These are phyloP conservation scores for Miniopterus natalensis DNA, from an alignment of 2,113 vertebrate genomes.

Conservation along the genomic window DNA sequence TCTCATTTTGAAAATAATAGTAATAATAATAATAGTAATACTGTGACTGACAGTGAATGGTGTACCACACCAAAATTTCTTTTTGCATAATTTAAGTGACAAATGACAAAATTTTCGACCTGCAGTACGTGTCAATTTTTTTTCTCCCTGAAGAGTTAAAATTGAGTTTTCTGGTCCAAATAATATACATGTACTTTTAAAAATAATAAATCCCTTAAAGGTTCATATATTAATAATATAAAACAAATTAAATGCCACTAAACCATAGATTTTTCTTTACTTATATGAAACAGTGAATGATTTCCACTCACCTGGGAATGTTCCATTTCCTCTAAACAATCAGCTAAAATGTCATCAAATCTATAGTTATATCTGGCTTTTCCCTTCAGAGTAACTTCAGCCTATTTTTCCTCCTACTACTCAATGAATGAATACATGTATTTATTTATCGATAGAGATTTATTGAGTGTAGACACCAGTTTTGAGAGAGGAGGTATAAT, in stretches of 20 bases:
- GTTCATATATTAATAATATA: neutral
- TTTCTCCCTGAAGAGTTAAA: fast-evolving
- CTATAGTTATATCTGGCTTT: neutral
- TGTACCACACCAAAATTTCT: neutral
- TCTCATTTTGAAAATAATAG: neutral
- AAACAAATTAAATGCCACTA: neutral
- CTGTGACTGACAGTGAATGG: neutral
- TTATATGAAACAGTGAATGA: neutral
- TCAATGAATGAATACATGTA: neutral
- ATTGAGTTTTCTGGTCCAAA: neutral
- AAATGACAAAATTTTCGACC: neutral
- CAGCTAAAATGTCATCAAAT: neutral
- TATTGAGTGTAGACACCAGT: fast-evolving
- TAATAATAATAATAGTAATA: neutral
- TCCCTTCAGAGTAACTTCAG: neutral
- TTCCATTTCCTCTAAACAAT: neutral
- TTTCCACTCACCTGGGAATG: neutral
- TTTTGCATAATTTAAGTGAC: neutral
- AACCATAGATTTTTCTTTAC: neutral
- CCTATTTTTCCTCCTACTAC: neutral
- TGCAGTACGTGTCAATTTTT: neutral
- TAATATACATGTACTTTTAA: neutral
- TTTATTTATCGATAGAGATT: neutral
- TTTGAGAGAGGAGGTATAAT: neutral
- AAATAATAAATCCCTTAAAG: neutral